Evolutionary conservation across 2,888 invertebrate species (phyloP).

Genomic region (Mythimna loreyi): DNA sequence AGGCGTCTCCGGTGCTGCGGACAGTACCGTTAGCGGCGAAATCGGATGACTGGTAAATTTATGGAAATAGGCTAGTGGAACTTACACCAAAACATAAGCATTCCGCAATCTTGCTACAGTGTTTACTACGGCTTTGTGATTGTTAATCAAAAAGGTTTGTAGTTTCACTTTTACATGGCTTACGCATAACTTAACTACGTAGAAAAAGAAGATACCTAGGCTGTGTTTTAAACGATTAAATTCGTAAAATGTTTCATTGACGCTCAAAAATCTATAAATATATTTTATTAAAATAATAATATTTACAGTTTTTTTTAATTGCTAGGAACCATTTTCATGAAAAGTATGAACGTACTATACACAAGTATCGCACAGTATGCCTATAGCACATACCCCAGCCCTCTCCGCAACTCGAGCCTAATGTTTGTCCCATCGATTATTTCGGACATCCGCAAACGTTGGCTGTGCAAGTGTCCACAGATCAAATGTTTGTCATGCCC

Average conservation of each 20-base stretch:
- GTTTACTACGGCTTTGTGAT: conserved; percentile 25
- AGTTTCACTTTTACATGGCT: conserved; percentile 45
- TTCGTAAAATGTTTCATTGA: not conserved
- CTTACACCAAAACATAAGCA: conserved; percentile 62
- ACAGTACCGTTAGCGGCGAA: conserved; percentile 86
- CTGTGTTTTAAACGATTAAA: not conserved
- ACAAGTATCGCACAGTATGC: not conserved
- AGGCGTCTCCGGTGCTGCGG: conserved; percentile 51
- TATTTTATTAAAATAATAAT: not conserved
- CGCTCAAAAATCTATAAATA: not conserved
- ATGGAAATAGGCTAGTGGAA: conserved; percentile 84
- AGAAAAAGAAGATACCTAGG: too few relatives aligned
- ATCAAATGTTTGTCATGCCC: conserved; percentile 68
- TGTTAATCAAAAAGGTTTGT: conserved; percentile 31
- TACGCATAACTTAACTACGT: too few relatives aligned
- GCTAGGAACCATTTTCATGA: too few relatives aligned
- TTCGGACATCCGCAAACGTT: conserved; percentile 76
- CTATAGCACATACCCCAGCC: conserved; percentile 31
- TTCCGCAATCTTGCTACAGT: conserved; percentile 38
- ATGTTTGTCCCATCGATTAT: conserved; percentile 78
- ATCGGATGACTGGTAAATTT: conserved; percentile 81
- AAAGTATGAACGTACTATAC: conserved; percentile 16
- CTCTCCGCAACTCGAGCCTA: conserved; percentile 69
- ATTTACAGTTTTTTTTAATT: too few relatives aligned
- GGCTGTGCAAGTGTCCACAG: conserved; percentile 59